Conservation (phyloP, 2,797 vertebrate genomes). For the Dermochelys coriacea region DNA sequence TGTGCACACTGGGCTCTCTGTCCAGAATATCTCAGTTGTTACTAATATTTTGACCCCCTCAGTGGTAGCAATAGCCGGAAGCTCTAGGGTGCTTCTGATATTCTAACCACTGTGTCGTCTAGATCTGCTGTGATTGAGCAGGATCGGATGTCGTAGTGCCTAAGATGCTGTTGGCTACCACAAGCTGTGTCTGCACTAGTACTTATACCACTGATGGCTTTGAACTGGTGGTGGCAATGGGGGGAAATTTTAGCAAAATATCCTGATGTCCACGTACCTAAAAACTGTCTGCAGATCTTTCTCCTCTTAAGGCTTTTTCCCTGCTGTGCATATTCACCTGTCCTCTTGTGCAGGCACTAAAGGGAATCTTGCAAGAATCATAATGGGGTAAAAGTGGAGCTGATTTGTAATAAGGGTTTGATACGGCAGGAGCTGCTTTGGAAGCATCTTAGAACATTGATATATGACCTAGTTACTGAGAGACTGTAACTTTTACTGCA, state of each 20-base stretch:
- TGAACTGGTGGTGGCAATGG: background rate
- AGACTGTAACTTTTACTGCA: background rate
- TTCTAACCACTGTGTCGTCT: background rate
- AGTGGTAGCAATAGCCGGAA: background rate
- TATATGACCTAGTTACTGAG: too few relatives aligned
- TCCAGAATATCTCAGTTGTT: background rate
- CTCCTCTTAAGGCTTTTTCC: background rate
- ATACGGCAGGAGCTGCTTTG: background rate
- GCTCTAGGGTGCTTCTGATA: background rate
- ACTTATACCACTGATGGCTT: background rate
- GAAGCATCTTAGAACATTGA: background rate
- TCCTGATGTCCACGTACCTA: rapidly evolving
- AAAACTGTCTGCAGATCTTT: background rate
- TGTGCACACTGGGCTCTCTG: rapidly evolving
- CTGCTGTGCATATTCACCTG: rapidly evolving
- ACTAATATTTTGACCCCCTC: background rate
- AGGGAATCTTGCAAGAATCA: background rate
- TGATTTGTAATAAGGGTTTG: background rate
- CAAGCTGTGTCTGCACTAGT: background rate
- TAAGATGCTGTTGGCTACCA: background rate
- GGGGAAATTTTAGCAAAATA: background rate
- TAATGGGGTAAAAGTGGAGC: background rate
- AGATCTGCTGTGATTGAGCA: background rate
- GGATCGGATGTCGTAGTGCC: rapidly evolving
- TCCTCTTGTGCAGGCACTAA: too few relatives aligned